Base-by-base conservation (phyloP, 2,888 invertebrate genomes). In the Cloeon dipterum region DNA sequence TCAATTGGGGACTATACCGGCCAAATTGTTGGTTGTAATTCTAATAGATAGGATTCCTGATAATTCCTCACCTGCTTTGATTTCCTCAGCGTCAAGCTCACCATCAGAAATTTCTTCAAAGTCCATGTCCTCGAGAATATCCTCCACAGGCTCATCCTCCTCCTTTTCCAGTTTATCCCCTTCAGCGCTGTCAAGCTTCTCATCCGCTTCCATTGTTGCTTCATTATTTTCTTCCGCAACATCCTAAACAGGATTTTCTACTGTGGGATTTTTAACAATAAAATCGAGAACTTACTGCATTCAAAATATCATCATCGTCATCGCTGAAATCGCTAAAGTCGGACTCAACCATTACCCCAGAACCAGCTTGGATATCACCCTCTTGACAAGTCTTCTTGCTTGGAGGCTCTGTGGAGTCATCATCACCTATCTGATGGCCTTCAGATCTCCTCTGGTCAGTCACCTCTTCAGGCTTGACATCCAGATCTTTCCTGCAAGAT, bases 51-150 rank as follows among this genome's bases (percentile, higher is more conserved):
- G n/a, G n/a, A n/a, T n/a, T n/a, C n/a, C n/a, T n/a, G n/a, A n/a
- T n/a, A 33, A 29, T 32, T 14, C 13, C 21, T 63, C 70, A 44
- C 51, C 50, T 26, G 66, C 63, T 49, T 66, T 70, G 11, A 76
- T 67, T 48, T 83, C 78, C 51, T 83, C 82, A 52, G 48, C 46
- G 13, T 86, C 85, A 23, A 85, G 57, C 55, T 86, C 86, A 36
- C 83, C 85, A 54, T 86, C 85, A 13, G 83, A 83, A 49, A 85
- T 83, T 59, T 85, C 83, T 56, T 85, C 85, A 57, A 85, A 85
- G 51, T 82, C 83, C 51, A 83, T 65, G 47, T 69, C 67, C 43
- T 74, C 67, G 49, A 71, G 68, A 47, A 73, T 73, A 44, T 77
- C 76, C 41, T 76, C 77, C 45, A 74, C 74, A 42, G 38, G 68